Conservation (phyloP, 2,797 vertebrate genomes). For the Chelonia mydas region DNA sequence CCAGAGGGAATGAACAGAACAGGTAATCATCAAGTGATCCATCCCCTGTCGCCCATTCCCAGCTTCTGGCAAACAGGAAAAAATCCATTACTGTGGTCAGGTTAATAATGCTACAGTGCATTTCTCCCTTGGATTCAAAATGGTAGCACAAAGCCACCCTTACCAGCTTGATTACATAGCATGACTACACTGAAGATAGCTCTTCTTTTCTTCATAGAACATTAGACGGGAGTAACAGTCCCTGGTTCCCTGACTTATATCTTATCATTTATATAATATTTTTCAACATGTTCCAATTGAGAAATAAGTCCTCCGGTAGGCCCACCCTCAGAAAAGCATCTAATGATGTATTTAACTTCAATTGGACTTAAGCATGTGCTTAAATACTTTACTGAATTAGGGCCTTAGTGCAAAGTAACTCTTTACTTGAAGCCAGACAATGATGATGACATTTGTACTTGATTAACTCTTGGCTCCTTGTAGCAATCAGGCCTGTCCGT, state of each 20-base stretch:
- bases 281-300: not conserved
- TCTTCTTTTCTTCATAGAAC: not conserved
- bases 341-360: not conserved
- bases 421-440: not conserved
- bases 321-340: not conserved
- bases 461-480: fast-evolving
- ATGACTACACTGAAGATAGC: not conserved
- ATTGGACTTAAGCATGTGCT: not conserved
- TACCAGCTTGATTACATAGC: not conserved
- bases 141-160: fast-evolving
- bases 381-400: fast-evolving
- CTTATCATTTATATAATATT: not conserved
- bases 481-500: not conserved
- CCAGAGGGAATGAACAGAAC: no score
- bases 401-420: fast-evolving
- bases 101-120: not conserved
- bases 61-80: no score
- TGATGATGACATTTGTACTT: fast-evolving
- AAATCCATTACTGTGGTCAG: fast-evolving
- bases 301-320: not conserved
- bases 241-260: not conserved
- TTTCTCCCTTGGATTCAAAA: not conserved
- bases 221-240: not conserved
- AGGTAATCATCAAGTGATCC: no score
- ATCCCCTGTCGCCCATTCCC: no score